Evolutionary conservation across 1,140 invertebrate genomes (phyloP).

Genomic region (Yoshiicerus persimilis): DNA sequence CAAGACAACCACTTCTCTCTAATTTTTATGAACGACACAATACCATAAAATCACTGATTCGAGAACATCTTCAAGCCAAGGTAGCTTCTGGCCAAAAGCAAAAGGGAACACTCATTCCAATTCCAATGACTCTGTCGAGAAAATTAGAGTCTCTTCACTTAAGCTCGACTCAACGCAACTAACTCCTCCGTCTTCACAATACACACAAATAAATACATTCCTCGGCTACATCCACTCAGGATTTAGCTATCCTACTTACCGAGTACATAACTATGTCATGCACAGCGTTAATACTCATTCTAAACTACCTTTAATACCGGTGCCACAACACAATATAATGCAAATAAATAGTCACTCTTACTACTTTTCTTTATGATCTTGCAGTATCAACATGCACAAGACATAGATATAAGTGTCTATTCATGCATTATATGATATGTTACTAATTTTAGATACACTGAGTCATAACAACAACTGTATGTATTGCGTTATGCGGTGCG

Average conservation of each 20-base stretch:
- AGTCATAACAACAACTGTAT: too few species aligned
- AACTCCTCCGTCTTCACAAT: background rate
- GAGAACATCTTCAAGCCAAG: constrained; percentile 32
- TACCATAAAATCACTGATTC: constrained; percentile 31
- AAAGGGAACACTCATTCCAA: background rate
- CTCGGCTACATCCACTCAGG: background rate
- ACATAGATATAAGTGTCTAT: too few species aligned
- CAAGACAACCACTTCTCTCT: background rate
- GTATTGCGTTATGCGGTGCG: too few species aligned
- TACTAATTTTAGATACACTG: too few species aligned
- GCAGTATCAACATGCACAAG: too few species aligned
- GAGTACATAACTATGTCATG: background rate
- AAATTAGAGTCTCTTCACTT: background rate
- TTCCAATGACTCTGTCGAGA: background rate
- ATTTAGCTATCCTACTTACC: background rate
- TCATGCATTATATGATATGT: too few species aligned
- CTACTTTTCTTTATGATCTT: background rate
- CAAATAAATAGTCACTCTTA: background rate
- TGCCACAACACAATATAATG: background rate
- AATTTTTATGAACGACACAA: constrained; percentile 30
- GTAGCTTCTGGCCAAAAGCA: background rate
- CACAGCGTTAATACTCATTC: background rate
- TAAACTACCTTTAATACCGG: background rate
- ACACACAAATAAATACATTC: background rate
- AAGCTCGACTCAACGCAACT: background rate